These are phyloP conservation scores for Cydia strobilella DNA, from an alignment of 1,140 invertebrate species.

Conservation along the genomic window DNA sequence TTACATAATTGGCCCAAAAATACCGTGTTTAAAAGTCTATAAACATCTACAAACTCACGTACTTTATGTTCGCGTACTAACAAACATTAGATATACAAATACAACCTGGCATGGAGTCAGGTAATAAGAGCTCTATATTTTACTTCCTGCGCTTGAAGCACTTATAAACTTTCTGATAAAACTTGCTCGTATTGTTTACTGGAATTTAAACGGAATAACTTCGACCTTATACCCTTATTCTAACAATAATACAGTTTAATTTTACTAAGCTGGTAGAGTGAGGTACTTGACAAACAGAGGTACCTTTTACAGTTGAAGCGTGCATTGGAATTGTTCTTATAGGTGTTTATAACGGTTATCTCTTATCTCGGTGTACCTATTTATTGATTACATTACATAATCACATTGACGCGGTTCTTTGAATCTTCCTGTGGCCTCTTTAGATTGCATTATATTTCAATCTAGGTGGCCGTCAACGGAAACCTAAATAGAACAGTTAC, in stretches of 20 bases:
- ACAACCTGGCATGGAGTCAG: slow-evolving; percentile 1
- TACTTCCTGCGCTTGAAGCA: slow-evolving; percentile 3
- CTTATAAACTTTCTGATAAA: not conserved
- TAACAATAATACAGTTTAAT: not conserved
- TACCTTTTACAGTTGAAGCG: not conserved
- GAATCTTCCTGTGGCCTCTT: not conserved
- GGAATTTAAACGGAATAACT: slow-evolving; percentile 1
- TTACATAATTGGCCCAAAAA: too few relatives aligned
- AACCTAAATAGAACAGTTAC: not conserved
- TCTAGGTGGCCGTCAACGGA: not conserved
- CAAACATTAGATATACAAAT: not conserved
- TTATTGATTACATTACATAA: not conserved
- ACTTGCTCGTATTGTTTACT: not conserved
- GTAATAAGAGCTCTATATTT: slow-evolving; percentile 19
- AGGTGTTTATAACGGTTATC: not conserved
- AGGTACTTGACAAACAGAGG: not conserved
- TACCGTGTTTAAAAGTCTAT: too few relatives aligned
- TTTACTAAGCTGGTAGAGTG: not conserved
- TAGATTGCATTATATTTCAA: not conserved
- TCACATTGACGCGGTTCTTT: not conserved
- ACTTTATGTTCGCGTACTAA: not conserved
- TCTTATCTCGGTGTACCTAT: not conserved
- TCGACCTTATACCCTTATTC: not conserved
- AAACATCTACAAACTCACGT: not conserved
- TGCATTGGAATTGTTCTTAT: not conserved